Base-by-base conservation (phyloP, 2,888 invertebrate species). In the Sarcophaga rosellei region DNA sequence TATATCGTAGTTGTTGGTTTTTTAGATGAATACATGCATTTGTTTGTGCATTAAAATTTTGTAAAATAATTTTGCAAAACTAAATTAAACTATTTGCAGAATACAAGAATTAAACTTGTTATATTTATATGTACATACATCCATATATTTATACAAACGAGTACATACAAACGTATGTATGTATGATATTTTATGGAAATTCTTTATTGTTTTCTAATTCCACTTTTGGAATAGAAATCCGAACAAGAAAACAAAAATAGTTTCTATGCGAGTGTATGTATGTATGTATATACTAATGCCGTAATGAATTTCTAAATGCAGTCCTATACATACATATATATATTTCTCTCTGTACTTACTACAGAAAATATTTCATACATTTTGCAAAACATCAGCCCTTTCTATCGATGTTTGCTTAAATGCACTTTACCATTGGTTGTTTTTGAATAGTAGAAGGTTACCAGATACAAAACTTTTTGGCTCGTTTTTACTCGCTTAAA, bases 21-120 rank as follows among this genome's bases (percentile, higher is more conserved):
- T 57, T 8, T 44, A 68, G 63, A 61, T 73, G 23, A 75, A 63
- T 69, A 63, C 57, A 72, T 80, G 80, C 72, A 44, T 21, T 62
- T 76, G 65, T 66, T n/a, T 68, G 62, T 66, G 59, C 57, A 69
- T 5, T 25, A 10, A 72, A 72, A 73, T 45, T 66, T 72, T 75
- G 53, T 63, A 76, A 85, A 78, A 77, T 85, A 69, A 81, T 70
- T 63, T 69, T 47, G 44, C 73, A 69, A 65, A 84, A 84, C 80
- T 81, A 68, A 68, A 84, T 77, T 76, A 81, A 85, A 81, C 81
- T 65, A 81, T 85, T 81, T 75, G 59, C 69, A 81, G 5, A 77
- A 68, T 81, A 77, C 81, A 63, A 69, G 57, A 53, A 53, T 53
- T 73, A 77, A 77, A 85, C 81, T 81, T 85, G 57, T 57, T 72